phyloP scores from a whole-genome alignment of 1,140 invertebrate species.

The Scaptomyza graminum region DNA sequence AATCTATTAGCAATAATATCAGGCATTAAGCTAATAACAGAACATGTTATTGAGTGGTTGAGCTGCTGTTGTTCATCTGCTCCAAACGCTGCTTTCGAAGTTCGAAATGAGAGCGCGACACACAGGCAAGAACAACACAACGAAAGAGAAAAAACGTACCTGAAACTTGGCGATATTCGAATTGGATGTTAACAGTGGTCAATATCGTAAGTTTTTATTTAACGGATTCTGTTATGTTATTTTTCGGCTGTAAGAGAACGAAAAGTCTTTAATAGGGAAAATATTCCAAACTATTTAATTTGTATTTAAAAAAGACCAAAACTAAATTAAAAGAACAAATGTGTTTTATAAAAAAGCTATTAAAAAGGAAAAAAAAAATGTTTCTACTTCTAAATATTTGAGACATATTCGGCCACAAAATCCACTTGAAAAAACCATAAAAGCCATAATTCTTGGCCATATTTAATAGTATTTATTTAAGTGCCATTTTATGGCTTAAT shows the following conservation, averaged over 20 bases:
- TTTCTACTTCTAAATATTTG: no score
- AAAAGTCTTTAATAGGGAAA: conserved; percentile 32
- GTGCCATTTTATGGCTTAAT: no score
- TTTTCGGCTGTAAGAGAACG: conserved; percentile 1
- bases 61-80: background rate
- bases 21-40: conserved; percentile 13
- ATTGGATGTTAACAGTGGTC: conserved; percentile 4
- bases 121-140: conserved; percentile 7
- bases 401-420: no score
- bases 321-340: background rate
- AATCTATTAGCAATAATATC: conserved; percentile 10
- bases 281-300: background rate
- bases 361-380: no score
- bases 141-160: conserved; percentile 24
- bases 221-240: no score
- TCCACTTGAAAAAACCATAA: no score
- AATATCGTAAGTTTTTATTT: conserved; percentile 39
- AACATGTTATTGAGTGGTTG: background rate
- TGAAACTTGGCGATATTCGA: conserved; percentile 65
- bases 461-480: no score
- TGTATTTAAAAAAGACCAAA: no score
- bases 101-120: conserved; percentile 19
- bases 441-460: no score
- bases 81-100: conserved; percentile 24
- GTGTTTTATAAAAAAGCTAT: background rate